These are phyloP conservation scores for Phyto melanocephala DNA, from an alignment of 2,888 invertebrate species.

Conservation along the genomic window DNA sequence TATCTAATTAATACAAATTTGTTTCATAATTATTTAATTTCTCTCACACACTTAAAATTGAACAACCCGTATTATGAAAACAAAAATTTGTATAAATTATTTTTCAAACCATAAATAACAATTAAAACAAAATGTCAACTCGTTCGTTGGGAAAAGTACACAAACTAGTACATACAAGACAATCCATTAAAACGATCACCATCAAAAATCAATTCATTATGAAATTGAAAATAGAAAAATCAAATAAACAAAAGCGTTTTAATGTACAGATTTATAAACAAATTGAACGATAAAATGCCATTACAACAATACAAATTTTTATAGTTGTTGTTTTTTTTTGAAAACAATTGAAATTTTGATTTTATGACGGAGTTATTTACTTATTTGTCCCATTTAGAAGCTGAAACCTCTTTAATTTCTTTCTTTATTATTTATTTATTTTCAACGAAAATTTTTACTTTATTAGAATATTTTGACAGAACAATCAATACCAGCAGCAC, in stretches of 20 bases:
- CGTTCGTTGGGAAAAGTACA: background rate
- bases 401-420: constrained; percentile 1
- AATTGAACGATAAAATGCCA: constrained; percentile 61
- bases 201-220: constrained; percentile 43
- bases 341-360: constrained; percentile 35
- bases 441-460: background rate
- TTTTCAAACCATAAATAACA: constrained; percentile 21
- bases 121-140: constrained; percentile 41
- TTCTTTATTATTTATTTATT: background rate
- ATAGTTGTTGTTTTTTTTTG: background rate
- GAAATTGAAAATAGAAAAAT: constrained; percentile 30
- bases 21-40: no score
- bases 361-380: background rate
- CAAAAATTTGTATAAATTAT: constrained; percentile 8
- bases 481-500: constrained; percentile 59
- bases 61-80: constrained; percentile 26
- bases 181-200: constrained; percentile 9
- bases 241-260: constrained; percentile 30
- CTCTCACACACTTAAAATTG: background rate
- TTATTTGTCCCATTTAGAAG: constrained; percentile 1
- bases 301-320: constrained; percentile 27
- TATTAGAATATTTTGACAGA: constrained; percentile 58
- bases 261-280: constrained; percentile 40
- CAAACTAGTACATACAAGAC: background rate
- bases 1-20: no score